Conservation (phyloP, 1,140 invertebrate genomes). For the Phenacoccus solenopsis region DNA sequence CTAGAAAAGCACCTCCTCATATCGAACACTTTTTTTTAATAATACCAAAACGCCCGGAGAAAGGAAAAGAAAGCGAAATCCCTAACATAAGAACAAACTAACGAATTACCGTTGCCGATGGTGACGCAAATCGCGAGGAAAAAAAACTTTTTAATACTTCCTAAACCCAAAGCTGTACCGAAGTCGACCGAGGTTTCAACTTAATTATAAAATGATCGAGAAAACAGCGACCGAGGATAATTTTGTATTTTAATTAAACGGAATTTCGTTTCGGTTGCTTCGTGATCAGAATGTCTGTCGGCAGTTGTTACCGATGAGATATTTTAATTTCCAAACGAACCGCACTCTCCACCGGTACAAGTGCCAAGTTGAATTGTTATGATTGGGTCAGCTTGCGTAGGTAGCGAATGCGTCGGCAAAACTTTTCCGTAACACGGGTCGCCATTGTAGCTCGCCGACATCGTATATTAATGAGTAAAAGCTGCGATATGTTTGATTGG, state of each 20-base stretch:
- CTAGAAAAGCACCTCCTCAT: not conserved
- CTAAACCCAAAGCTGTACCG: not conserved
- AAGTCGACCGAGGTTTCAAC: not conserved
- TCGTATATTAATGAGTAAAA: too few species aligned
- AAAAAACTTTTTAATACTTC: too few species aligned
- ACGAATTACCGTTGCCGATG: not conserved
- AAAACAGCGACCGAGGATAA: not conserved
- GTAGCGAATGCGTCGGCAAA: too few species aligned
- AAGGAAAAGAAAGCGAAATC: too few species aligned
- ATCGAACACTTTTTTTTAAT: not conserved
- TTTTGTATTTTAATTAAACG: not conserved
- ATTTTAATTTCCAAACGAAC: not conserved
- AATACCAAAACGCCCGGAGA: too few species aligned
- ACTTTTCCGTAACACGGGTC: too few species aligned
- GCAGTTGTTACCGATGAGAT: not conserved
- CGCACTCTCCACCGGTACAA: not conserved
- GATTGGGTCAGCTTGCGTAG: not conserved
- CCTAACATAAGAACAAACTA: not conserved
- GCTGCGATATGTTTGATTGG: too few species aligned
- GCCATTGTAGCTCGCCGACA: too few species aligned
- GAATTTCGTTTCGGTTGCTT: not conserved
- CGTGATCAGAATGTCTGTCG: not conserved
- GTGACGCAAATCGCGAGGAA: too few species aligned
- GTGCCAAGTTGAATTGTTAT: not conserved
- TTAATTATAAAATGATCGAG: constrained; percentile 3